Evolutionary conservation across 2,888 invertebrate species (phyloP).

Genomic region (Theretra japonica): DNA sequence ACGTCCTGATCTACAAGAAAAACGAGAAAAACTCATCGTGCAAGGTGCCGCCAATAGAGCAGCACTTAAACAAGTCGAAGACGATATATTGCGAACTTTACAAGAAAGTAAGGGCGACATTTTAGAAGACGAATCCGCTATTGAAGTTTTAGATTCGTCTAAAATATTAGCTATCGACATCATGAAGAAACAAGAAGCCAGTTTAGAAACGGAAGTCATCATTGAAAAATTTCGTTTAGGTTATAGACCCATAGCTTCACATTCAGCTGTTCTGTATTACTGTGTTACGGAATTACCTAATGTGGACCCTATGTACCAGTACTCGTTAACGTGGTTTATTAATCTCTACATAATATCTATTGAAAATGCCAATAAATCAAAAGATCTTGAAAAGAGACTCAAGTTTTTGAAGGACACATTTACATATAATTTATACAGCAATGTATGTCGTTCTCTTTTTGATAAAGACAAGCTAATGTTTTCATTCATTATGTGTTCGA

Average conservation of each 20-base stretch:
- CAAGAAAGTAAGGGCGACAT: slow-evolving; percentile 94
- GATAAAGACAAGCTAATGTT: slow-evolving; percentile 94
- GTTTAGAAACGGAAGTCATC: slow-evolving; percentile 90
- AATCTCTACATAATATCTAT: slow-evolving; percentile 91
- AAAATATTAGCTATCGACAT: slow-evolving; percentile 93
- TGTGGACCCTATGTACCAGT: slow-evolving; percentile 96
- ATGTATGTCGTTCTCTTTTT: slow-evolving; percentile 92
- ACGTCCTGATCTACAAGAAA: slow-evolving; percentile 92
- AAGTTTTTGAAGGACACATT: slow-evolving; percentile 90
- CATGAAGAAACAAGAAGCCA: slow-evolving; percentile 91
- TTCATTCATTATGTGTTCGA: slow-evolving; percentile 91
- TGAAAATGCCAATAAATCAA: slow-evolving; percentile 89
- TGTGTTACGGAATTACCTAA: slow-evolving; percentile 93
- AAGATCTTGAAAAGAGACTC: slow-evolving; percentile 88
- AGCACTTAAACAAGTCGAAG: slow-evolving; percentile 93
- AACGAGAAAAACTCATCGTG: slow-evolving; percentile 90
- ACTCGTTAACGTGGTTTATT: slow-evolving; percentile 94
- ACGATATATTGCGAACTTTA: slow-evolving; percentile 93
- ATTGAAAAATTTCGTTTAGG: slow-evolving; percentile 91
- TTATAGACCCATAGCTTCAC: slow-evolving; percentile 91
- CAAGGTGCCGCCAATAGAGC: slow-evolving; percentile 92
- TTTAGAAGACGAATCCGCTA: slow-evolving; percentile 95
- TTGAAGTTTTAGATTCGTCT: slow-evolving; percentile 93
- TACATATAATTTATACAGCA: slow-evolving; percentile 91
- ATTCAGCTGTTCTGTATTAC: slow-evolving; percentile 92